Evolutionary conservation across 2,113 vertebrate species (phyloP).

Genomic region (Protobothrops flavoviridis): DNA sequence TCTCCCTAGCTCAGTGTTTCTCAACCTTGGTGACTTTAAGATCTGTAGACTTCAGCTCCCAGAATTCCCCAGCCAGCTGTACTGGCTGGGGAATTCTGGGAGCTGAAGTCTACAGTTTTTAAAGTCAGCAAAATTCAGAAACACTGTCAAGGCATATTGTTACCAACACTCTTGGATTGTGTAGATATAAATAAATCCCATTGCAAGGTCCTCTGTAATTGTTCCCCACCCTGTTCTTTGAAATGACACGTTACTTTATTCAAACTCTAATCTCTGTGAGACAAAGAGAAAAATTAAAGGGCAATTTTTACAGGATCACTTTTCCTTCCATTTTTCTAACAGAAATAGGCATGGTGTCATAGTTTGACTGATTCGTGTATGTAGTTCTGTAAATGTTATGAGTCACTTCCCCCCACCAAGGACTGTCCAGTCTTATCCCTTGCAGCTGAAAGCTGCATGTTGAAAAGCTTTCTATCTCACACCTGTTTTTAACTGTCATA

Average conservation of each 20-base stretch:
- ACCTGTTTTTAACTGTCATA: constrained; percentile 48
- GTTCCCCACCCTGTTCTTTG: neutral
- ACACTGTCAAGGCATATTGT: too few relatives aligned
- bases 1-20: too few relatives aligned
- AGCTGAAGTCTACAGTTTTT: too few relatives aligned
- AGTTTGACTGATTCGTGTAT: neutral
- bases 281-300: neutral
- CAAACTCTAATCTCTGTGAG: neutral
- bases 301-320: fast-evolving
- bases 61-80: too few relatives aligned
- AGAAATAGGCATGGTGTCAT: fast-evolving
- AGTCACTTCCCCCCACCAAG: neutral
- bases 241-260: neutral
- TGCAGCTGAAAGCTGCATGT: neutral
- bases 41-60: too few relatives aligned
- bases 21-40: too few relatives aligned
- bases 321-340: fast-evolving
- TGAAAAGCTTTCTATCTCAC: constrained; percentile 16
- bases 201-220: neutral
- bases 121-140: too few relatives aligned
- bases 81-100: too few relatives aligned
- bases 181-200: neutral
- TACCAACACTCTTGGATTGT: neutral
- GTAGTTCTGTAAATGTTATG: neutral
- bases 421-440: neutral